These are phyloP conservation scores for Zaprionus vittiger DNA, from an alignment of 1,140 invertebrate genomes.

Conservation along the genomic window DNA sequence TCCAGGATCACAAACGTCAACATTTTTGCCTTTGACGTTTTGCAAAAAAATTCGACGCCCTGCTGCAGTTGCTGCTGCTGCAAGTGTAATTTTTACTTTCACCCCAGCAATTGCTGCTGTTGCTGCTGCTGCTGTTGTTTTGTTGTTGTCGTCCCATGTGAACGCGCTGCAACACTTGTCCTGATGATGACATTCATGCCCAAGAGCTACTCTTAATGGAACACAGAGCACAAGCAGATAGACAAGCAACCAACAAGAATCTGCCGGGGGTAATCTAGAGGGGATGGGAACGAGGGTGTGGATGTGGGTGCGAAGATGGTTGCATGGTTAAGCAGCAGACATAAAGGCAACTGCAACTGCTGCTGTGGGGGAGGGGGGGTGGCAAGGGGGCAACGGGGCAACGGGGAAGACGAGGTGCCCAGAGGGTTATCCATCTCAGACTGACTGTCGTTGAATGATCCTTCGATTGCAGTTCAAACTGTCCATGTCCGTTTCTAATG, in stretches of 20 bases:
- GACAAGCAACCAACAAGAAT: conserved; percentile 37
- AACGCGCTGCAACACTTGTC: conserved; percentile 61
- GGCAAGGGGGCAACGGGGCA: no score
- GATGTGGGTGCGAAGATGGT: no score
- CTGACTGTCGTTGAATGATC: conserved; percentile 21
- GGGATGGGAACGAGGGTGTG: background rate
- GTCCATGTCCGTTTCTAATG: conserved; percentile 2
- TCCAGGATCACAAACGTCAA: conserved; percentile 68
- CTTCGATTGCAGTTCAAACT: conserved; percentile 13
- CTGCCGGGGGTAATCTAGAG: conserved; percentile 9
- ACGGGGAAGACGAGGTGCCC: no score
- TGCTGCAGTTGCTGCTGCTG: conserved; percentile 22
- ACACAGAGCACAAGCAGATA: conserved; percentile 35
- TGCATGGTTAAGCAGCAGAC: background rate
- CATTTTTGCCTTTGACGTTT: conserved; percentile 66
- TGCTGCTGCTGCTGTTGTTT: conserved; percentile 6
- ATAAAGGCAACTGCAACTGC: background rate
- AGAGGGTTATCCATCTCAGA: background rate
- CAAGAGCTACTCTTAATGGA: conserved; percentile 77
- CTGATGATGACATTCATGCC: conserved; percentile 78
- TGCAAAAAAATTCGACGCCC: conserved; percentile 43
- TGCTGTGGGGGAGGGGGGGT: background rate
- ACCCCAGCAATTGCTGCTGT: conserved; percentile 49
- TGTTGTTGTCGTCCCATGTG: conserved; percentile 55
- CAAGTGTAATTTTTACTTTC: conserved; percentile 74